Percentiles rank a stretch among this genome's conserved stretches.
Conservation (phyloP, 2,797 vertebrate genomes). For the Anguilla megastoma region DNA sequence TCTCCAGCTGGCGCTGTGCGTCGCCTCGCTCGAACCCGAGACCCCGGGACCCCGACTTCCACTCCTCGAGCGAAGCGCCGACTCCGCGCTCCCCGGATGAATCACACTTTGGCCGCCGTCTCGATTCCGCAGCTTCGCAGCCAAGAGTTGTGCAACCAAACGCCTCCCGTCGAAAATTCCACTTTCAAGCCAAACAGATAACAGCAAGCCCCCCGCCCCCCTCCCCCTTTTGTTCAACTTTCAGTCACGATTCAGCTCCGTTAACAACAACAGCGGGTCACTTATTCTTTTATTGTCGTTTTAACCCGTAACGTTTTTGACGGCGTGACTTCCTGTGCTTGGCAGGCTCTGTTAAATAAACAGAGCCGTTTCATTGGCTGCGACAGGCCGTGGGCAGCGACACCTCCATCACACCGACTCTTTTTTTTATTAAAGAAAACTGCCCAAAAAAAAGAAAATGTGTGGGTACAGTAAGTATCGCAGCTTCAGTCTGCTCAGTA, state of each 20-base stretch:
- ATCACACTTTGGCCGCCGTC: constrained; percentile 13
- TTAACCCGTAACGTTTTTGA: not conserved
- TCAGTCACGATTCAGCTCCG: not conserved
- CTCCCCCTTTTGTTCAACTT: not conserved
- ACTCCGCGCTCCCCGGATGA: not conserved
- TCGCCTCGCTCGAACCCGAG: not conserved
- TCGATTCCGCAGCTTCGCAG: not conserved
- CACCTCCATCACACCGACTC: not conserved
- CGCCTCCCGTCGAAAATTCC: constrained; percentile 10
- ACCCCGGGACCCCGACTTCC: not conserved
- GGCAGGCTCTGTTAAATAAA: not conserved
- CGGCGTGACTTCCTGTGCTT: not conserved
- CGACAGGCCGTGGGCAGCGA: not conserved
- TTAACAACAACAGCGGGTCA: not conserved
- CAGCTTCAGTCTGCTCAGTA: not conserved
- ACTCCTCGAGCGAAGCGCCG: not conserved
- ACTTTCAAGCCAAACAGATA: not conserved
- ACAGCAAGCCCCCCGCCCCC: not conserved
- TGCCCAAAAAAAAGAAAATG: not conserved
- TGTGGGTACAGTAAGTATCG: not conserved
- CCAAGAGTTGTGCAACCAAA: constrained; percentile 24
- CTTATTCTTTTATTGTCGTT: not conserved
- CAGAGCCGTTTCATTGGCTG: not conserved
- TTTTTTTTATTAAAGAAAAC: constrained; percentile 1
- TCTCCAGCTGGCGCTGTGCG: not conserved